These are phyloP conservation scores for Dipodomys ordii DNA, from an alignment of 2,113 vertebrate species.

Conservation along the genomic window DNA sequence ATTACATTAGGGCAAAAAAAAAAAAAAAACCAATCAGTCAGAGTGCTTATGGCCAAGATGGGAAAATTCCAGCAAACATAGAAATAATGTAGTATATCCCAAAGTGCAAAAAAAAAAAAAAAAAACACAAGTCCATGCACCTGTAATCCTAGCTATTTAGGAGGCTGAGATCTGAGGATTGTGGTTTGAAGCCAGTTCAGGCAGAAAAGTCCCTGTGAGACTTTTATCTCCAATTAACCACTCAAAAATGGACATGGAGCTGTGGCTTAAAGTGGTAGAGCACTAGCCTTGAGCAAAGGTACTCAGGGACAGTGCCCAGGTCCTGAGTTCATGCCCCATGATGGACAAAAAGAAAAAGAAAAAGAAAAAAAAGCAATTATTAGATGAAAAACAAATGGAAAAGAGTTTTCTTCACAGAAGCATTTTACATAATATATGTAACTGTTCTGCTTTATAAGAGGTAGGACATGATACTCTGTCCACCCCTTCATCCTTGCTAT, in stretches of 20 bases:
- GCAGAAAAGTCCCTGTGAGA: too few relatives aligned
- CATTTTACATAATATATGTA: neutral
- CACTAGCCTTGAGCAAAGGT: too few relatives aligned
- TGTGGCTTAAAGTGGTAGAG: too few relatives aligned
- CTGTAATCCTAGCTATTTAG: too few relatives aligned
- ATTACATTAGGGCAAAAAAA: too few relatives aligned
- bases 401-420: neutral
- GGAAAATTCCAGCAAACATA: neutral
- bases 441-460: neutral
- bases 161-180: too few relatives aligned
- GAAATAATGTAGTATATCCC: neutral
- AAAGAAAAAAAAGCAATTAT: neutral
- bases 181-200: too few relatives aligned
- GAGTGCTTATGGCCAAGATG: neutral
- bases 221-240: too few relatives aligned
- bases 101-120: neutral
- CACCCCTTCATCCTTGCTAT: neutral
- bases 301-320: too few relatives aligned
- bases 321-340: too few relatives aligned
- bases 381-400: neutral
- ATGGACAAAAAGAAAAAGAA: too few relatives aligned
- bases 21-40: neutral
- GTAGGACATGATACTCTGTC: neutral
- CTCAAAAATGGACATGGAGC: too few relatives aligned
- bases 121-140: neutral